A percentile compares a stretch with the other conserved stretches of the same genome.
Evolutionary conservation across 1,140 invertebrate genomes (phyloP).

Genomic region (Drosophila funebris): DNA sequence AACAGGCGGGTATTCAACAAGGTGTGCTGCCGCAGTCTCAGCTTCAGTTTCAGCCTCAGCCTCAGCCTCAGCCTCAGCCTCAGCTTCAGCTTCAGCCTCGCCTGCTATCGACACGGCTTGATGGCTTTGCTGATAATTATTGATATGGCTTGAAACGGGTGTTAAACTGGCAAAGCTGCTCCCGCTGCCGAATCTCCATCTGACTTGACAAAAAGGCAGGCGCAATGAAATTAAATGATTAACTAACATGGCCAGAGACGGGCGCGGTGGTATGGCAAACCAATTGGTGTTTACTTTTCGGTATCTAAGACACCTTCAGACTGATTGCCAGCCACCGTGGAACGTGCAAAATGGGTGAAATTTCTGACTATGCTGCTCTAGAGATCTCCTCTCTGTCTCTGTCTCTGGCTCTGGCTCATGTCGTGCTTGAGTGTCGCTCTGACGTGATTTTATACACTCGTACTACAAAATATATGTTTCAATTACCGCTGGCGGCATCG

Average conservation of each 20-base stretch:
- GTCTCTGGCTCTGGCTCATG: constrained; percentile 3
- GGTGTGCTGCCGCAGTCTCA: constrained; percentile 25
- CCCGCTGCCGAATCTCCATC: constrained; percentile 47
- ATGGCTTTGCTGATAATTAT: constrained; percentile 74
- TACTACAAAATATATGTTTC: constrained; percentile 73
- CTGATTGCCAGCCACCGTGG: constrained; percentile 10
- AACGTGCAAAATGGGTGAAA: constrained; percentile 80
- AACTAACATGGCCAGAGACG: constrained; percentile 61
- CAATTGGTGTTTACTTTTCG: not conserved
- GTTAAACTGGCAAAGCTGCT: constrained; percentile 37
- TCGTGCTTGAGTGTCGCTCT: constrained; percentile 62
- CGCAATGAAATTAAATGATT: constrained; percentile 80
- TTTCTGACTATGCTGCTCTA: constrained; percentile 33
- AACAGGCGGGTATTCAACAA: constrained; percentile 12
- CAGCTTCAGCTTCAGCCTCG: not conserved
- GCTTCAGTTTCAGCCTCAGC: not conserved
- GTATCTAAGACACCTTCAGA: constrained; percentile 9
- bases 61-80: not conserved
- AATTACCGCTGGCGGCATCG: constrained; percentile 69
- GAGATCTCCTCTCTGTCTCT: not conserved
- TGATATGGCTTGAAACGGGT: constrained; percentile 49
- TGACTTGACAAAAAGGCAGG: constrained; percentile 68
- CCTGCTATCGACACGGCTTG: constrained; percentile 46
- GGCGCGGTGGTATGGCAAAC: not conserved
- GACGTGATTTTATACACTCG: constrained; percentile 21